phyloP scores from a whole-genome alignment of 2,113 vertebrate genomes.

The Paradisaea rubra region DNA sequence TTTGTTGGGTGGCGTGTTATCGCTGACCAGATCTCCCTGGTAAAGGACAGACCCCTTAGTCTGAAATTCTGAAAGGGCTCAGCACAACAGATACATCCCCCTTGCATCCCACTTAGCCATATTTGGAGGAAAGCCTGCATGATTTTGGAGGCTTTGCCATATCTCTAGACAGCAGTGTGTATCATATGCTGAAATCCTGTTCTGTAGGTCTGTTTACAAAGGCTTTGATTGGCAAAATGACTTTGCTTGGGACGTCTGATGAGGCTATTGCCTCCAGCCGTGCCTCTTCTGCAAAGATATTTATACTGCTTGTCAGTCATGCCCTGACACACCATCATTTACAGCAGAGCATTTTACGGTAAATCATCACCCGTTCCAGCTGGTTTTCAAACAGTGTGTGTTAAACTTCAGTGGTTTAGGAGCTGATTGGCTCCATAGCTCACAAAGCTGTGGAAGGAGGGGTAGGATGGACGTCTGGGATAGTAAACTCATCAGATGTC shows the following conservation, averaged over 20 bases:
- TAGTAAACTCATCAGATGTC: not conserved
- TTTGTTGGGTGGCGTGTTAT: not conserved
- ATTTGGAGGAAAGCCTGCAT: not conserved
- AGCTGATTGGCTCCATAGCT: not conserved
- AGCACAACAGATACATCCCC: not conserved
- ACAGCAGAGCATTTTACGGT: not conserved
- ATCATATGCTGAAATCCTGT: not conserved
- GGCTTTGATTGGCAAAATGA: conserved; percentile 21
- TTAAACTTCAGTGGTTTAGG: not conserved
- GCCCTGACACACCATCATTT: not conserved
- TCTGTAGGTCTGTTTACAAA: not conserved
- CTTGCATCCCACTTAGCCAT: not conserved
- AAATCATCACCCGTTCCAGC: not conserved
- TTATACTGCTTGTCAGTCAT: not conserved
- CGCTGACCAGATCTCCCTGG: not conserved
- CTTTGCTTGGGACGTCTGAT: not conserved
- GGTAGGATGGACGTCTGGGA: not conserved
- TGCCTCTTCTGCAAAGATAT: not conserved
- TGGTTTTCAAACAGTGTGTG: not conserved
- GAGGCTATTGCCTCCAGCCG: not conserved
- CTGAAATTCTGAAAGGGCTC: not conserved
- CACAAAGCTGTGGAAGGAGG: not conserved
- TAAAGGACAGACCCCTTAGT: not conserved
- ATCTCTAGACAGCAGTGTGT: not conserved
- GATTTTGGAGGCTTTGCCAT: not conserved